These are phyloP conservation scores for Minunthozetes semirufus DNA, from an alignment of 2,888 invertebrate species.

Conservation along the genomic window DNA sequence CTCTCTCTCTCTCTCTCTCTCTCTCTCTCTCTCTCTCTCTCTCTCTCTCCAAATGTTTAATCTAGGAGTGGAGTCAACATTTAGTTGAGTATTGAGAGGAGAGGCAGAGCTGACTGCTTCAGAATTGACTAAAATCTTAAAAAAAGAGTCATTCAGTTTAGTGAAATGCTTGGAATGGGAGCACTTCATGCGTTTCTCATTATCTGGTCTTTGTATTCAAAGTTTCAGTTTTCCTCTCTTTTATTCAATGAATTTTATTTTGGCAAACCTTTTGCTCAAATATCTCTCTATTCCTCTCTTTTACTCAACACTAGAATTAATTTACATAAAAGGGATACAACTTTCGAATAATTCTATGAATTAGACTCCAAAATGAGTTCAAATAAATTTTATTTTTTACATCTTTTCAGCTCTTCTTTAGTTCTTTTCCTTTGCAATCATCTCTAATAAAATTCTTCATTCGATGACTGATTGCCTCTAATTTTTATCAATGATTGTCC, in stretches of 20 bases:
- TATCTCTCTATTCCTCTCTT: not conserved
- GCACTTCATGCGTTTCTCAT: not conserved
- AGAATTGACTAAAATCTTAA: not conserved
- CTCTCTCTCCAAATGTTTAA: no score
- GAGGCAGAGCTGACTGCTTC: not conserved
- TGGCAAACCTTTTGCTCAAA: not conserved
- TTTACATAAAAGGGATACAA: conserved; percentile 19
- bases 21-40: not conserved
- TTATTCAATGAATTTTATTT: not conserved
- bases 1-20: not conserved
- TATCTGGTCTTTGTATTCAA: conserved; percentile 9
- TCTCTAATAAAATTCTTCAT: no score
- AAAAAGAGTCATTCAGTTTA: not conserved
- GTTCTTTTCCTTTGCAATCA: not conserved
- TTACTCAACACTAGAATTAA: not conserved
- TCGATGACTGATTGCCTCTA: no score
- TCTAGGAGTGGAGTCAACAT: no score
- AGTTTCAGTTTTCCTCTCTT: not conserved
- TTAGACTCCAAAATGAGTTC: conserved; percentile 4
- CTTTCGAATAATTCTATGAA: conserved; percentile 11
- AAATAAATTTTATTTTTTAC: not conserved
- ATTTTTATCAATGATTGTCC: no score
- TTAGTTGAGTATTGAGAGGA: not conserved
- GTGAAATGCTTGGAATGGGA: not conserved
- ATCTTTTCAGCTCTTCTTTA: not conserved